phyloP scores from a whole-genome alignment of 2,888 invertebrate species.

The Aporophyla nigra region DNA sequence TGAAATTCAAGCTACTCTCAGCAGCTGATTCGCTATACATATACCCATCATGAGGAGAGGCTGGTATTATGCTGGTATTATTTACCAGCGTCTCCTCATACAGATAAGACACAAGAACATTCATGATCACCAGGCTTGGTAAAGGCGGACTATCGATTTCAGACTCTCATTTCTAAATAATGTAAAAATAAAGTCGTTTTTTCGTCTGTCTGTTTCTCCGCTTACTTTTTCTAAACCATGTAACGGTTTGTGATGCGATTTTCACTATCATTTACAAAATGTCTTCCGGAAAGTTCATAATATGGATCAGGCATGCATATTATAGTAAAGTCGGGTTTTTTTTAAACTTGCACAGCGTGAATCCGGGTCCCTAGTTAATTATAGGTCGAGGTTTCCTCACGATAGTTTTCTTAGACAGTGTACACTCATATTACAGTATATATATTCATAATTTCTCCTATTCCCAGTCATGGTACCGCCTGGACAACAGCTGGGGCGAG shows the following conservation, averaged over 20 bases:
- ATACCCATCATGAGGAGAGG: too few species aligned
- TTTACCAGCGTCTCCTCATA: neutral
- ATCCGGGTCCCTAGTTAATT: too few species aligned
- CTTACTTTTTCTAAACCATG: too few species aligned
- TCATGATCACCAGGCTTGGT: neutral
- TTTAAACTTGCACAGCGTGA: too few species aligned
- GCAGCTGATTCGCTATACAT: neutral
- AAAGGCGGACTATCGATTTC: neutral
- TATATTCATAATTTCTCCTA: neutral
- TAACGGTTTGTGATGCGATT: too few species aligned
- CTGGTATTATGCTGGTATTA: neutral
- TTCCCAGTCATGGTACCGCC: slow-evolving; percentile 84
- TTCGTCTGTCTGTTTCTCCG: too few species aligned
- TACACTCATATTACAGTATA: neutral
- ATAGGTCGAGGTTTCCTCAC: neutral
- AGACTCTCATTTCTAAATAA: too few species aligned
- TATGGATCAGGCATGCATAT: too few species aligned
- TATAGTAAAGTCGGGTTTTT: too few species aligned
- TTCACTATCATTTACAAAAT: too few species aligned
- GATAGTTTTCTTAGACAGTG: neutral
- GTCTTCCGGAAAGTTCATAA: too few species aligned
- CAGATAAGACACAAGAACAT: neutral
- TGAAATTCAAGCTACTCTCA: neutral
- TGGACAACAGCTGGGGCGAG: slow-evolving; percentile 80
- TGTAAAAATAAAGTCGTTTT: too few species aligned